phyloP scores from a whole-genome alignment of 2,113 vertebrate species.

The Oncorhynchus kisutch region DNA sequence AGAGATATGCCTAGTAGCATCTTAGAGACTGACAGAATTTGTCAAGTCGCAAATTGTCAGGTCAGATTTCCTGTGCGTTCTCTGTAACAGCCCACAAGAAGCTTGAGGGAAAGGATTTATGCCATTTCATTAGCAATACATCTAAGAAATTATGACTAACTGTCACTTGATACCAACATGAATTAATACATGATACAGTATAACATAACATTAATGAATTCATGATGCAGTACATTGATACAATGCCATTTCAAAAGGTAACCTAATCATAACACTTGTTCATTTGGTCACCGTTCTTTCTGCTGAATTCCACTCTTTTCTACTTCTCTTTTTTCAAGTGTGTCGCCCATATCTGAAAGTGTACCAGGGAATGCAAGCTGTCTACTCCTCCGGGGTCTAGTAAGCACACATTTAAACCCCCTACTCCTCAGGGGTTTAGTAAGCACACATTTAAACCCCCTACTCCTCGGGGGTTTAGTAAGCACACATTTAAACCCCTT shows the following conservation, averaged over 20 bases:
- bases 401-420: slow-evolving; percentile 68
- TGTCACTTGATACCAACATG: background rate
- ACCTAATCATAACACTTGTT: no score
- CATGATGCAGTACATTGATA: background rate
- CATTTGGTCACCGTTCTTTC: background rate
- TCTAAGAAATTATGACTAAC: background rate
- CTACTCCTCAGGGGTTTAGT: no score
- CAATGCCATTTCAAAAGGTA: background rate
- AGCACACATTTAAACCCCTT: no score
- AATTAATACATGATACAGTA: no score
- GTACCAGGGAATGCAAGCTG: slow-evolving; percentile 92
- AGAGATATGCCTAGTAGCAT: background rate
- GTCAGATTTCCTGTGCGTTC: background rate
- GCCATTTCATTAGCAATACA: background rate
- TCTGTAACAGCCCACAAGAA: background rate
- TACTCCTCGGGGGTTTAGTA: no score
- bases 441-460: no score
- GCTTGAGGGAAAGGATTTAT: background rate
- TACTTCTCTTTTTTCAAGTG: slow-evolving; percentile 65
- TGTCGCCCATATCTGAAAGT: slow-evolving; percentile 90
- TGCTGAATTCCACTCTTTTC: background rate
- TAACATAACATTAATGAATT: background rate
- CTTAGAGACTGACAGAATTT: background rate
- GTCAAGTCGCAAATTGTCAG: background rate
- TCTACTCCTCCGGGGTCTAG: slow-evolving; percentile 94